These are phyloP conservation scores for Capreolus pygargus DNA, from an alignment of 2,113 vertebrate genomes.

Conservation along the genomic window DNA sequence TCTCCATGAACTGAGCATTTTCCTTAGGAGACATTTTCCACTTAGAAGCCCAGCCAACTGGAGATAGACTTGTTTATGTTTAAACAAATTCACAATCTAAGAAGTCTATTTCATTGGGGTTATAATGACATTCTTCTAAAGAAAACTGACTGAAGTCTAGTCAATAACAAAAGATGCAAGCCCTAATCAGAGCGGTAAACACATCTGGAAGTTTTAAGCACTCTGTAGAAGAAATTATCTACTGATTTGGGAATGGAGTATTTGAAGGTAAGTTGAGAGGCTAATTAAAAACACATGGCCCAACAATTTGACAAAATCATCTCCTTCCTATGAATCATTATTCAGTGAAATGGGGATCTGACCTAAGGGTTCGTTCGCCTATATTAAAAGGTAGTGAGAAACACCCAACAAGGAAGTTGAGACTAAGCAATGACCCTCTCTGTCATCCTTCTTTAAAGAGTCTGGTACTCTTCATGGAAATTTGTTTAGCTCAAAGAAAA, in stretches of 20 bases:
- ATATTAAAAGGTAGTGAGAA: not conserved
- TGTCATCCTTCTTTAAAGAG: not conserved
- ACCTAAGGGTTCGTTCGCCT: not conserved
- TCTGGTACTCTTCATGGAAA: not conserved
- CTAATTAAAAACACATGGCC: slow-evolving; percentile 23
- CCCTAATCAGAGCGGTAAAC: not conserved
- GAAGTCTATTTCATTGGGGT: not conserved
- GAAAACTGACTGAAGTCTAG: not conserved
- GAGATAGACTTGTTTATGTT: not conserved
- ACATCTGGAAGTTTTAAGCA: slow-evolving; percentile 18
- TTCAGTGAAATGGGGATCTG: not conserved
- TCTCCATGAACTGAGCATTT: not conserved
- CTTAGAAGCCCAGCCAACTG: not conserved
- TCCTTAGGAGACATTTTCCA: not conserved
- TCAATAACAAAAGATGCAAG: not conserved
- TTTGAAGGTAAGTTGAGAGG: slow-evolving; percentile 35
- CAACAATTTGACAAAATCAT: slow-evolving; percentile 11
- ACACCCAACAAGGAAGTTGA: not conserved
- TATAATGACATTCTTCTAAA: not conserved
- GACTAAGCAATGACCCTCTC: not conserved
- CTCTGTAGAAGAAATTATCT: slow-evolving; percentile 9
- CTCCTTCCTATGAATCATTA: not conserved
- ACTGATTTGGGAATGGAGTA: not conserved
- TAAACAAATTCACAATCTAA: not conserved
- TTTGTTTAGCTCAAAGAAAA: slow-evolving; percentile 6